phyloP scores from a whole-genome alignment of 2,888 invertebrate genomes.

The Pterostichus madidus region DNA sequence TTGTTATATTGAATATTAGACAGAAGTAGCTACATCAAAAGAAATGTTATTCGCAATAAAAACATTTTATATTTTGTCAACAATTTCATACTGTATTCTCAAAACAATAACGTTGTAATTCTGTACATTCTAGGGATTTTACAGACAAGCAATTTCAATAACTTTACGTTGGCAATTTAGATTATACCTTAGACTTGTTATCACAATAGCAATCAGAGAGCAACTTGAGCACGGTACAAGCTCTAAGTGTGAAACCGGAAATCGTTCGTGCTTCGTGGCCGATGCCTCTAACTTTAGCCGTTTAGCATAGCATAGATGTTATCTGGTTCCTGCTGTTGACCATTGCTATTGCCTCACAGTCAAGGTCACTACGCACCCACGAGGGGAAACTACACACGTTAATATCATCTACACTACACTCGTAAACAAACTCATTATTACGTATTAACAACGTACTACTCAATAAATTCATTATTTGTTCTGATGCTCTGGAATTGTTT shows the following conservation, averaged over 20 bases:
- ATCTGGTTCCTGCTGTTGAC: not conserved
- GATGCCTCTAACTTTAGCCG: not conserved
- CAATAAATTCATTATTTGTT: not conserved
- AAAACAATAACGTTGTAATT: not conserved
- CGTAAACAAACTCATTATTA: not conserved
- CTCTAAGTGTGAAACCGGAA: slow-evolving; percentile 1
- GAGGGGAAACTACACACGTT: not conserved
- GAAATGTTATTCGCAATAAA: no score
- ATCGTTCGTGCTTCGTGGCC: not conserved
- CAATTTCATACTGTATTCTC: no score
- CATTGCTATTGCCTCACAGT: not conserved
- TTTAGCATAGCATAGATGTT: not conserved
- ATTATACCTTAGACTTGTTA: not conserved
- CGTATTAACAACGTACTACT: not conserved
- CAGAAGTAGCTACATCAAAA: no score
- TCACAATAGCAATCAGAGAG: not conserved
- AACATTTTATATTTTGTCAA: no score
- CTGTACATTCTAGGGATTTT: not conserved
- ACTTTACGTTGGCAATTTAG: not conserved
- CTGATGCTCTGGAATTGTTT: no score
- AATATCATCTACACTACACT: not conserved
- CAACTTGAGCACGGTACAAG: not conserved
- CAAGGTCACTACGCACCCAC: not conserved
- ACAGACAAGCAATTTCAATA: not conserved
- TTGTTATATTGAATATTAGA: no score